Percentiles rank a stretch among this genome's conserved stretches.
phyloP scores from a whole-genome alignment of 2,797 vertebrate species.

The Fundulus diaphanus region DNA sequence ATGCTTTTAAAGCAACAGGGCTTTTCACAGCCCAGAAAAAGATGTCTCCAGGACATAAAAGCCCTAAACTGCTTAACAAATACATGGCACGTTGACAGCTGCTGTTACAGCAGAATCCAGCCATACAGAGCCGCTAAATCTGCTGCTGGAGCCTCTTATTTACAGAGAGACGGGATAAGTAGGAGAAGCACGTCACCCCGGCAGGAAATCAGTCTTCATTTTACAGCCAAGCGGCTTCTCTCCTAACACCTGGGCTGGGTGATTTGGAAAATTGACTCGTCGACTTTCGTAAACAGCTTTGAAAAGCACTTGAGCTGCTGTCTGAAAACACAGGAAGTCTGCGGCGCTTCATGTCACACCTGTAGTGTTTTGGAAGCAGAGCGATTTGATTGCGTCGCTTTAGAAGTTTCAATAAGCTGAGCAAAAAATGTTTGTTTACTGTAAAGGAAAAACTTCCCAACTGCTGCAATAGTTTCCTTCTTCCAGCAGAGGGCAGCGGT shows the following conservation, averaged over 20 bases:
- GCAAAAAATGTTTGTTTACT: not conserved
- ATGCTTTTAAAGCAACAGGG: slow-evolving; percentile 11
- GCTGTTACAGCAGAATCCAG: slow-evolving; percentile 43
- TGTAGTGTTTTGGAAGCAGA: no score
- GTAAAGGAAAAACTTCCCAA: not conserved
- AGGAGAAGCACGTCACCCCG: slow-evolving; percentile 28
- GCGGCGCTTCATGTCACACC: no score
- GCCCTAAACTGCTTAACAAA: slow-evolving; percentile 38
- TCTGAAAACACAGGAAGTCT: not conserved
- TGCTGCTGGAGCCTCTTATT: slow-evolving; percentile 21
- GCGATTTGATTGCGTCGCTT: not conserved
- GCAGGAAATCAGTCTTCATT: slow-evolving; percentile 24
- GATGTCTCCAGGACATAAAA: slow-evolving; percentile 1
- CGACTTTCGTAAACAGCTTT: not conserved
- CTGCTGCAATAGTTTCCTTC: not conserved
- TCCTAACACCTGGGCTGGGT: not conserved
- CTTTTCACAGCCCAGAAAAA: slow-evolving; percentile 18
- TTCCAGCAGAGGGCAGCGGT: slow-evolving; percentile 57
- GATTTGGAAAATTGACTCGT: not conserved
- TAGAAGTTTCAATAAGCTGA: not conserved
- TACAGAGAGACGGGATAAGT: slow-evolving; percentile 42
- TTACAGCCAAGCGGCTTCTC: slow-evolving; percentile 6
- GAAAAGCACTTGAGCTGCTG: not conserved
- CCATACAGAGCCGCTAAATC: slow-evolving; percentile 26
- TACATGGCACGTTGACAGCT: slow-evolving; percentile 52